phyloP scores from a whole-genome alignment of 2,113 vertebrate genomes.

The Lophius piscatorius region DNA sequence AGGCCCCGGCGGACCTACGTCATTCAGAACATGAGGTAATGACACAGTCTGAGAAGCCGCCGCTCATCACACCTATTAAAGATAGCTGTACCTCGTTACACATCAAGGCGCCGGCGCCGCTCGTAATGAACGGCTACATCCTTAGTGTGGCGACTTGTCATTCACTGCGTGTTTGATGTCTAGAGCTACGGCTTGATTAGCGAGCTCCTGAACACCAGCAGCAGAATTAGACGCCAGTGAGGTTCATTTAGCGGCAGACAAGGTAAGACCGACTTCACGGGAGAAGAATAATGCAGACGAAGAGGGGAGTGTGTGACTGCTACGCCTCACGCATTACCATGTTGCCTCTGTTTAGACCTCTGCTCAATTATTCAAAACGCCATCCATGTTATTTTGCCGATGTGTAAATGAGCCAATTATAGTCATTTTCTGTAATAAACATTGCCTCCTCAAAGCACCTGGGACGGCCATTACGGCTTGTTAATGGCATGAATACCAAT shows the following conservation, averaged over 20 bases:
- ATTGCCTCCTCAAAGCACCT: slow-evolving; percentile 68
- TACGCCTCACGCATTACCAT: slow-evolving; percentile 13
- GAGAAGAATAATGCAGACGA: slow-evolving; percentile 3
- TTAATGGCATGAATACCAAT: slow-evolving; percentile 67
- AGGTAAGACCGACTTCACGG: not conserved
- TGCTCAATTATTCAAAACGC: slow-evolving; percentile 63
- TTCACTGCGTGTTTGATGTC: not conserved
- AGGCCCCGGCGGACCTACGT: slow-evolving; percentile 89
- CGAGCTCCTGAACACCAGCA: slow-evolving; percentile 1
- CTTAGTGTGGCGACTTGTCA: slow-evolving; percentile 30
- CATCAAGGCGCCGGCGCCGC: slow-evolving; percentile 26
- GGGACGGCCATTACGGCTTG: slow-evolving; percentile 63
- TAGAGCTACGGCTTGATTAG: slow-evolving; percentile 5
- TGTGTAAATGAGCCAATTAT: slow-evolving; percentile 78
- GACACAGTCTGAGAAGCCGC: slow-evolving; percentile 2
- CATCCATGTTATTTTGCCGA: slow-evolving; percentile 55
- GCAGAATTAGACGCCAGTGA: slow-evolving; percentile 15
- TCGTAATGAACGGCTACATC: slow-evolving; percentile 43
- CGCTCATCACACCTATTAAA: slow-evolving; percentile 23
- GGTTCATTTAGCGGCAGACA: slow-evolving; percentile 28
- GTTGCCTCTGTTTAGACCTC: slow-evolving; percentile 31
- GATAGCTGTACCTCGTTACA: slow-evolving; percentile 8
- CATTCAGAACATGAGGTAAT: slow-evolving; percentile 42
- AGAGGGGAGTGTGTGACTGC: slow-evolving; percentile 8
- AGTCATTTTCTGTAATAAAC: slow-evolving; percentile 74